phyloP scores from a whole-genome alignment of 2,113 vertebrate species.

The Tiliqua scincoides region DNA sequence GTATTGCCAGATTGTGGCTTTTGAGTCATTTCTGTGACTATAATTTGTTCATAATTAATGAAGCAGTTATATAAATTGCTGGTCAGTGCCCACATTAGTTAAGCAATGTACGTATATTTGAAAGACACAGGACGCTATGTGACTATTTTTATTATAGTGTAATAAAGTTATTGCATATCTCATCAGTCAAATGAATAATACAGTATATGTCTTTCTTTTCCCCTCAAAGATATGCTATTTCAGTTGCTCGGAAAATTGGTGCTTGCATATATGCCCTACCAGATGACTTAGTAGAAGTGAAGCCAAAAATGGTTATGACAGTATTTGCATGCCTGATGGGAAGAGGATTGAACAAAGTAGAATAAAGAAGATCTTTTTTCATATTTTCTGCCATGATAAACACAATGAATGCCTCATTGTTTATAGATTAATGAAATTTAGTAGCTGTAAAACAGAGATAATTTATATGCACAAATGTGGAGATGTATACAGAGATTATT shows the following conservation, averaged over 20 bases:
- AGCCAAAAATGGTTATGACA: constrained; percentile 98
- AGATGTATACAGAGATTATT: constrained; percentile 56
- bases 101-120: neutral
- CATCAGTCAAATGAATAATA: constrained; percentile 31
- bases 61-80: neutral
- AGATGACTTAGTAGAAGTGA: constrained; percentile 92
- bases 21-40: neutral
- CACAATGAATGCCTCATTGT: constrained; percentile 71
- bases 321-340: constrained; percentile 97
- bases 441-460: constrained; percentile 59
- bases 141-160: neutral
- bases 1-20: no score
- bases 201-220: constrained; percentile 39
- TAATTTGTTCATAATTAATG: neutral
- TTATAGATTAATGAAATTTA: constrained; percentile 75
- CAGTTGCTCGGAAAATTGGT: constrained; percentile 94
- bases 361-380: constrained; percentile 65
- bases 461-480: constrained; percentile 63
- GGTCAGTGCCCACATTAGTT: neutral
- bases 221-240: constrained; percentile 91
- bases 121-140: neutral
- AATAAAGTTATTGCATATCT: neutral
- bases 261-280: constrained; percentile 95
- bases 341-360: constrained; percentile 85
- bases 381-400: constrained; percentile 72